These are phyloP conservation scores for Catocala nupta DNA, from an alignment of 2,888 invertebrate species.

Conservation along the genomic window DNA sequence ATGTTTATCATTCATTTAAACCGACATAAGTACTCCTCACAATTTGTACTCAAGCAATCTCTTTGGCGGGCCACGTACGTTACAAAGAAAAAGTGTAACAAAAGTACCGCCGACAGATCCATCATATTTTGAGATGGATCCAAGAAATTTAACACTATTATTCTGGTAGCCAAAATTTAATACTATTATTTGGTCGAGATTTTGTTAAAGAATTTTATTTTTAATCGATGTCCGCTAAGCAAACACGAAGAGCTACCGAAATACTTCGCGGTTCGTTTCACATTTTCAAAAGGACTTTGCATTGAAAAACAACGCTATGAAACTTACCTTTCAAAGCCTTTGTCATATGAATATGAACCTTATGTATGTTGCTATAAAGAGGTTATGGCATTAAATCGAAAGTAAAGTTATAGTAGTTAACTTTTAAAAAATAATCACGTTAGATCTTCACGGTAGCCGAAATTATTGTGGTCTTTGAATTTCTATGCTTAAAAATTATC, in stretches of 20 bases:
- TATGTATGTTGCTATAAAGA: slow-evolving; percentile 37
- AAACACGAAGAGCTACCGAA: slow-evolving; percentile 76
- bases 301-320: slow-evolving; percentile 52
- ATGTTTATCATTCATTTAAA: slow-evolving; percentile 38
- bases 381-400: neutral
- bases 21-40: slow-evolving; percentile 38
- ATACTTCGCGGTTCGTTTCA: slow-evolving; percentile 82
- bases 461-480: slow-evolving; percentile 68
- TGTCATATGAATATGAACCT: slow-evolving; percentile 43
- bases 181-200: slow-evolving; percentile 75
- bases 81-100: slow-evolving; percentile 53
- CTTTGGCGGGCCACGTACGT: slow-evolving; percentile 52
- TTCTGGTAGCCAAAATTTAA: slow-evolving; percentile 73
- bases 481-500: slow-evolving; percentile 54
- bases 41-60: slow-evolving; percentile 40
- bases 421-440: slow-evolving; percentile 73
- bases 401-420: slow-evolving; percentile 30
- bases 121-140: slow-evolving; percentile 78
- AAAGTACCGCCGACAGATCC: slow-evolving; percentile 77
- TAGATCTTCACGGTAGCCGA: slow-evolving; percentile 78
- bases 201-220: slow-evolving; percentile 63
- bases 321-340: neutral
- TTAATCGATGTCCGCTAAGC: slow-evolving; percentile 77
- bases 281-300: slow-evolving; percentile 72
- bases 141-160: slow-evolving; percentile 85